Percentiles rank a stretch among this genome's conserved stretches.
These are phyloP conservation scores for Caligus rogercresseyi DNA, from an alignment of 1,140 invertebrate species.

Conservation along the genomic window DNA sequence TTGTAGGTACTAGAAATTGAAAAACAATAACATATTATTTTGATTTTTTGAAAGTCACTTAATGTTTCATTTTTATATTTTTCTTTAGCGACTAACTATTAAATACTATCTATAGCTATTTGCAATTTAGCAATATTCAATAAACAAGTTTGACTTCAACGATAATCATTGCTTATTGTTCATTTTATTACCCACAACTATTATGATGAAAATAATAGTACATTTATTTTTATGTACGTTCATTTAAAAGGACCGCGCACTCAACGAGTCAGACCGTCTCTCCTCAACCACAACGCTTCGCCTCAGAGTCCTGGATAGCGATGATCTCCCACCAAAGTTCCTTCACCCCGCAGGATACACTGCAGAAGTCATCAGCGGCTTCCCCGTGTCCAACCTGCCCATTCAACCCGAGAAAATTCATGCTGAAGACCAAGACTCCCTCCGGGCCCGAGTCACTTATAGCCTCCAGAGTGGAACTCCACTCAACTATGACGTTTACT, in stretches of 20 bases:
- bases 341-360: neutral
- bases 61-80: too few relatives aligned
- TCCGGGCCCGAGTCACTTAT: constrained; percentile 58
- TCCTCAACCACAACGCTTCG: constrained; percentile 64
- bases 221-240: too few relatives aligned
- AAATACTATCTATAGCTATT: too few relatives aligned
- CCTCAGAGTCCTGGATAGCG: constrained; percentile 65
- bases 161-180: too few relatives aligned
- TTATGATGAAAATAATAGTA: too few relatives aligned
- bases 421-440: constrained; percentile 67
- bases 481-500: constrained; percentile 52
- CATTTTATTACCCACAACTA: too few relatives aligned
- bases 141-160: too few relatives aligned
- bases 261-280: constrained; percentile 48
- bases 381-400: constrained; percentile 24
- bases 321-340: constrained; percentile 41
- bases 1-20: too few relatives aligned
- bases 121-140: too few relatives aligned
- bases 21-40: too few relatives aligned
- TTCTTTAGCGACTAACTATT: too few relatives aligned
- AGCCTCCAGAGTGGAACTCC: constrained; percentile 59
- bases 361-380: neutral
- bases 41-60: too few relatives aligned
- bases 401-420: constrained; percentile 71
- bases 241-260: constrained; percentile 50